These are phyloP conservation scores for Dinoponera quadriceps DNA, from an alignment of 1,140 invertebrate species.

Conservation along the genomic window DNA sequence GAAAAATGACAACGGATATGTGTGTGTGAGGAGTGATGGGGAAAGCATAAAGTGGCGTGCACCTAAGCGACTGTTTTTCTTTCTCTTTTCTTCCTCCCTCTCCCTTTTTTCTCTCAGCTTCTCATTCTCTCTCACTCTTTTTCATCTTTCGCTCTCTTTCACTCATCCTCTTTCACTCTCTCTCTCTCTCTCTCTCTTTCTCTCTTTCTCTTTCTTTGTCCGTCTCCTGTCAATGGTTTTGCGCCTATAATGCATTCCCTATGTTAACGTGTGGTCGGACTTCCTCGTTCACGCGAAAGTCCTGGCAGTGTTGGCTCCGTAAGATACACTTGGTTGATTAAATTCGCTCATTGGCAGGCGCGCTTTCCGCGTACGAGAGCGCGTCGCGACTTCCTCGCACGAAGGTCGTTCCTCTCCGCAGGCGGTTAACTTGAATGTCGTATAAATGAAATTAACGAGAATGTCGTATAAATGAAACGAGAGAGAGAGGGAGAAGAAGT, in stretches of 20 bases:
- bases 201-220: conserved; percentile 9
- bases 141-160: no score
- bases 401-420: no score
- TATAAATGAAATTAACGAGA: no score
- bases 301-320: conserved; percentile 74
- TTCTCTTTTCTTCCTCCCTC: conserved; percentile 9
- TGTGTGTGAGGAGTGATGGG: conserved; percentile 41
- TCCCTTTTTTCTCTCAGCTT: background rate
- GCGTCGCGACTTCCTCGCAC: background rate
- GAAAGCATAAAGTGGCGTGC: conserved; percentile 51
- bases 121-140: background rate
- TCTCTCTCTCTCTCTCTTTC: background rate
- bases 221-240: conserved; percentile 1
- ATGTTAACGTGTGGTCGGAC: conserved; percentile 42
- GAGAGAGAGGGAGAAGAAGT: no score
- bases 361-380: conserved; percentile 14
- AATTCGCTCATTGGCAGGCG: conserved; percentile 35
- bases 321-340: conserved; percentile 71
- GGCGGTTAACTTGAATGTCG: no score
- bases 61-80: conserved; percentile 50
- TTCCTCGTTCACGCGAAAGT: conserved; percentile 56
- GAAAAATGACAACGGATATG: conserved; percentile 62
- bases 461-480: no score
- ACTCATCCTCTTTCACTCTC: background rate
- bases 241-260: conserved; percentile 49